Conservation (phyloP, 2,888 invertebrate genomes). For the Caenorhabditis zanzibari region DNA sequence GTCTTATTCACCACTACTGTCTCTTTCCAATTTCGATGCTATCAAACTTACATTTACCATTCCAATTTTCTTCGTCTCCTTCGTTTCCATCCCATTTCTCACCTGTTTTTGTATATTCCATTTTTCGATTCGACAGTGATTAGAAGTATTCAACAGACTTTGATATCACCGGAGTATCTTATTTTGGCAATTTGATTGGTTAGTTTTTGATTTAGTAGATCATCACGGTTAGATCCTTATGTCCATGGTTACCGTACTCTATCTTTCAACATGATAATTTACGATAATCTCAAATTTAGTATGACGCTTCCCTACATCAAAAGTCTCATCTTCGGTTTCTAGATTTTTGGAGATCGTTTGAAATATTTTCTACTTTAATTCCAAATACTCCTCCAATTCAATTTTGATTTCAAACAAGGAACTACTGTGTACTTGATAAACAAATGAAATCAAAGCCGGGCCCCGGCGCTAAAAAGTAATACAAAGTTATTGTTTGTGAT, state of each 20-base stretch:
- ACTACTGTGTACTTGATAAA: constrained; percentile 34
- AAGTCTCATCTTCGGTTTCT: no score
- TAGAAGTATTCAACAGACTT: constrained; percentile 11
- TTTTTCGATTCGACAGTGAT: constrained; percentile 18
- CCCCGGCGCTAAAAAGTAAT: constrained; percentile 35
- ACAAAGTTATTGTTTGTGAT: constrained; percentile 42
- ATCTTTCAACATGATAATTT: no score
- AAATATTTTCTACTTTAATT: no score
- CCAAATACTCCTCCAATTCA: no score
- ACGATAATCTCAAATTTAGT: no score
- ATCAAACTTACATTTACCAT: constrained; percentile 58
- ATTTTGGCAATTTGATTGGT: constrained; percentile 2
- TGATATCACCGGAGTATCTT: constrained; percentile 6
- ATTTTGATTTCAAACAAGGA: constrained; percentile 10
- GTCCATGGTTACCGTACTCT: neutral
- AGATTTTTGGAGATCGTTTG: no score
- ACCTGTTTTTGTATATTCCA: constrained; percentile 50
- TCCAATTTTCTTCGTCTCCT: constrained; percentile 14
- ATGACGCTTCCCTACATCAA: no score
- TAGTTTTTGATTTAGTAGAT: neutral
- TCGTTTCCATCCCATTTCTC: neutral
- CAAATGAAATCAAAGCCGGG: constrained; percentile 26
- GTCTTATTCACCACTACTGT: constrained; percentile 51
- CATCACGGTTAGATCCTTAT: neutral
- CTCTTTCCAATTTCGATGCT: constrained; percentile 51